These are phyloP conservation scores for Ophthalmolycus amberensis DNA, from an alignment of 2,113 vertebrate genomes.

Conservation along the genomic window DNA sequence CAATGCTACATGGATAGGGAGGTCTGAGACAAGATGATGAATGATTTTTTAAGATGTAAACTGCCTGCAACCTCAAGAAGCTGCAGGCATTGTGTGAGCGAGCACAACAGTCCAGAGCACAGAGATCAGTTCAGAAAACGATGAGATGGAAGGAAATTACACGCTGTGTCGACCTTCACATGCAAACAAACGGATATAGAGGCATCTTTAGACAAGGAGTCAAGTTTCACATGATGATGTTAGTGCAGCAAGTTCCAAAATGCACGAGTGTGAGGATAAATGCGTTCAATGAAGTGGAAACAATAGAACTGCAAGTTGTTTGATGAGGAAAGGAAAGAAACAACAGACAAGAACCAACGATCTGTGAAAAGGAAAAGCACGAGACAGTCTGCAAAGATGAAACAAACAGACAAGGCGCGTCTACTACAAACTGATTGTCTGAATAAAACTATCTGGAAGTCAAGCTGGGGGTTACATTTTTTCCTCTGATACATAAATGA, in stretches of 20 bases:
- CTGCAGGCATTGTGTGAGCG: conserved; percentile 2
- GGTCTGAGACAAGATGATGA: background rate
- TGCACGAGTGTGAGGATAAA: conserved; percentile 35
- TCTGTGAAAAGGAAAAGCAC: conserved; percentile 47
- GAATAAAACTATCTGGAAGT: background rate
- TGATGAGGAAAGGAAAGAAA: conserved; percentile 28
- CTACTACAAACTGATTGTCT: background rate
- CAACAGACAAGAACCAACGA: conserved; percentile 4
- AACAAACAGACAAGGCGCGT: conserved; percentile 18
- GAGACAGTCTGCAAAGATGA: conserved; percentile 13
- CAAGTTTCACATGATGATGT: conserved; percentile 38
- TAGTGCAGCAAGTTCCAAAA: conserved; percentile 14
- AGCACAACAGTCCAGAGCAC: conserved; percentile 8
- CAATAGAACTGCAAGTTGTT: conserved; percentile 45
- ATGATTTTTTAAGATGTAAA: background rate
- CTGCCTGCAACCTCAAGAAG: background rate
- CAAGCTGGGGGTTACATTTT: background rate
- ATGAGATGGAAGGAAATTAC: conserved; percentile 61
- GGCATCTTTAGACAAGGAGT: conserved; percentile 40
- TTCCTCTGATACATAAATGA: background rate
- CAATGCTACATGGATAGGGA: background rate
- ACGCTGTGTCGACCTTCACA: conserved; percentile 19
- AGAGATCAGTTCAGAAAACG: conserved; percentile 21
- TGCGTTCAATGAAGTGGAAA: conserved; percentile 50
- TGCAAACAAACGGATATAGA: conserved; percentile 30